Evolutionary conservation across 1,140 invertebrate genomes (phyloP).

Genomic region (Cardiocondyla obscurior): DNA sequence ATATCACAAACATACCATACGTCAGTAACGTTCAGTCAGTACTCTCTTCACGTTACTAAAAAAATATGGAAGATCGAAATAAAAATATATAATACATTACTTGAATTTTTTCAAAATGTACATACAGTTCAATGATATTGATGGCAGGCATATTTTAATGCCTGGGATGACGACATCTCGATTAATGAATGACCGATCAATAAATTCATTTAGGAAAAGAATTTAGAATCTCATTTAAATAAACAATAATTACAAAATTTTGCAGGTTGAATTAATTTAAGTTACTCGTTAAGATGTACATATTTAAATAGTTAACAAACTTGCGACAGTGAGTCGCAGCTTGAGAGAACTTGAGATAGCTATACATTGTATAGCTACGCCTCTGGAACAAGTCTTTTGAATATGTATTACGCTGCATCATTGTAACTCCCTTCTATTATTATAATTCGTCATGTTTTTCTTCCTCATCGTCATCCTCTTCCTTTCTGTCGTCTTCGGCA

Average conservation of each 20-base stretch:
- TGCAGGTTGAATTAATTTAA: background rate
- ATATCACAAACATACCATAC: slow-evolving; percentile 70
- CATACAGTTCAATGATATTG: slow-evolving; percentile 4
- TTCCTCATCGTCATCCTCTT: slow-evolving; percentile 67
- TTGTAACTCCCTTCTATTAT: background rate
- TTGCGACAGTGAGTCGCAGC: slow-evolving; percentile 13
- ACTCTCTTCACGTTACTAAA: slow-evolving; percentile 55
- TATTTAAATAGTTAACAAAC: background rate
- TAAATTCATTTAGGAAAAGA: background rate
- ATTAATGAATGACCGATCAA: too few relatives aligned
- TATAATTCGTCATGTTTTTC: slow-evolving; percentile 72
- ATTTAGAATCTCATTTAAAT: background rate
- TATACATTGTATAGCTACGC: slow-evolving; percentile 68
- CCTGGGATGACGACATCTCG: background rate
- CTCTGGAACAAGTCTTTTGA: slow-evolving; percentile 58
- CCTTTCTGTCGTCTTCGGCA: slow-evolving; percentile 84
- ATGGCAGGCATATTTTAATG: background rate
- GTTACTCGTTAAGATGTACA: background rate
- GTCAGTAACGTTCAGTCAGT: slow-evolving; percentile 64
- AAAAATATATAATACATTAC: slow-evolving; percentile 64
- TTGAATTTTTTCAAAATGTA: background rate
- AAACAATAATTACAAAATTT: background rate
- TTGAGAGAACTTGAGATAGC: slow-evolving; percentile 27
- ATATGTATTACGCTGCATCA: slow-evolving; percentile 9
- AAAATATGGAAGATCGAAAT: slow-evolving; percentile 75